These are phyloP conservation scores for Craniophora ligustri DNA, from an alignment of 2,888 invertebrate species.

Conservation along the genomic window DNA sequence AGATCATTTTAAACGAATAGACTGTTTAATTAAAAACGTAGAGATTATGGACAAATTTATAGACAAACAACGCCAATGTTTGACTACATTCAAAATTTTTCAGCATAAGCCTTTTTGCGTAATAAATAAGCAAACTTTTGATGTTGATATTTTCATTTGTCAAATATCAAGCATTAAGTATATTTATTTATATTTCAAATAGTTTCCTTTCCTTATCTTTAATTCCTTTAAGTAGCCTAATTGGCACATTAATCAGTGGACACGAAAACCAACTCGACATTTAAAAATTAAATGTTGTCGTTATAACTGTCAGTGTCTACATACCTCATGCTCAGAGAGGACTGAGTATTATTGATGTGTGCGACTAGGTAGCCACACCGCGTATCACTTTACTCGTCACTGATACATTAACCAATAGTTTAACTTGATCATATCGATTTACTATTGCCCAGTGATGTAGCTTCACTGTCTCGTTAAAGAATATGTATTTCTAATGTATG, in stretches of 20 bases:
- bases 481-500: conserved; percentile 33
- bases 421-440: conserved; percentile 81
- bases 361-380: conserved; percentile 75
- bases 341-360: conserved; percentile 59
- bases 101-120: neutral
- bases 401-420: conserved; percentile 87
- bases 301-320: conserved; percentile 45
- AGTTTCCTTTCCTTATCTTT: too few relatives aligned
- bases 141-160: too few relatives aligned
- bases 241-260: too few relatives aligned
- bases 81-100: neutral
- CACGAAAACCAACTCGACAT: conserved; percentile 8
- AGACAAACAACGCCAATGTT: too few relatives aligned
- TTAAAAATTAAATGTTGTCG: conserved; percentile 45
- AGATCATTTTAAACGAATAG: conserved; percentile 22
- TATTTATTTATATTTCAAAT: too few relatives aligned
- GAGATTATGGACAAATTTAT: too few relatives aligned
- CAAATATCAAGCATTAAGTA: too few relatives aligned
- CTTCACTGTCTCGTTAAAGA: conserved; percentile 64
- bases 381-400: conserved; percentile 78
- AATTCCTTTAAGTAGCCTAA: conserved; percentile 2
- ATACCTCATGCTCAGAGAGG: conserved; percentile 56
- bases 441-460: conserved; percentile 73
- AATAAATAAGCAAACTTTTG: too few relatives aligned
- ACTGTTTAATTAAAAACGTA: neutral